Evolutionary conservation across 2,113 vertebrate genomes (phyloP).

Genomic region (Limanda limanda): DNA sequence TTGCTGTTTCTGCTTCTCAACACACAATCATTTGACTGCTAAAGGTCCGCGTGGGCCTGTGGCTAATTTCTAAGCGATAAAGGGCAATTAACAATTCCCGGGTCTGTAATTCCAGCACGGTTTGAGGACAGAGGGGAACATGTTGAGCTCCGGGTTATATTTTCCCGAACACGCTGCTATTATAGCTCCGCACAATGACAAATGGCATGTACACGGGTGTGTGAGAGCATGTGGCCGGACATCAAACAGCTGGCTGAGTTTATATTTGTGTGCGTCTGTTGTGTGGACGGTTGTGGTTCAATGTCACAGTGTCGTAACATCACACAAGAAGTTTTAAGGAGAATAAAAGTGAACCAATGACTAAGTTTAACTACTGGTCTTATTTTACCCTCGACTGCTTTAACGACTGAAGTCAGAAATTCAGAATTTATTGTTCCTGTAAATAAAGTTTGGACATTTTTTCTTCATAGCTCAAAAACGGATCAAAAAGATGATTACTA

Average conservation of each 20-base stretch:
- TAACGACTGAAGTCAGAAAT: neutral
- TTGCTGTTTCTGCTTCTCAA: conserved; percentile 6
- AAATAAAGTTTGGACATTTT: too few relatives aligned
- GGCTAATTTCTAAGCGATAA: conserved; percentile 42
- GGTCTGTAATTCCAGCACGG: conserved; percentile 34
- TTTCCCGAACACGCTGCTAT: conserved; percentile 31
- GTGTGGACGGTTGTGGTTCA: conserved; percentile 16
- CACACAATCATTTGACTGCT: conserved; percentile 23
- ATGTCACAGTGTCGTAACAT: conserved; percentile 13
- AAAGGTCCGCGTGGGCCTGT: conserved; percentile 35
- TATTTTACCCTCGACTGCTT: neutral
- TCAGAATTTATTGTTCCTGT: neutral
- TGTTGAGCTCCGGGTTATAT: conserved; percentile 20
- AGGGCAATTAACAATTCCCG: conserved; percentile 32
- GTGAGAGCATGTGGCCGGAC: conserved; percentile 26
- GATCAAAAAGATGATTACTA: too few relatives aligned
- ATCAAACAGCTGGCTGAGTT: conserved; percentile 15
- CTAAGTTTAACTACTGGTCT: too few relatives aligned
- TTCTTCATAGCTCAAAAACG: too few relatives aligned
- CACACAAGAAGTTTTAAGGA: neutral
- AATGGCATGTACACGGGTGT: conserved; percentile 29
- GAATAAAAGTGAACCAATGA: too few relatives aligned
- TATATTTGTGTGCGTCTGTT: conserved; percentile 31
- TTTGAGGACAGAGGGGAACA: conserved; percentile 17
- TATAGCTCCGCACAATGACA: conserved; percentile 27